phyloP scores from a whole-genome alignment of 2,888 invertebrate species.

The Dicranocentrus wangi region DNA sequence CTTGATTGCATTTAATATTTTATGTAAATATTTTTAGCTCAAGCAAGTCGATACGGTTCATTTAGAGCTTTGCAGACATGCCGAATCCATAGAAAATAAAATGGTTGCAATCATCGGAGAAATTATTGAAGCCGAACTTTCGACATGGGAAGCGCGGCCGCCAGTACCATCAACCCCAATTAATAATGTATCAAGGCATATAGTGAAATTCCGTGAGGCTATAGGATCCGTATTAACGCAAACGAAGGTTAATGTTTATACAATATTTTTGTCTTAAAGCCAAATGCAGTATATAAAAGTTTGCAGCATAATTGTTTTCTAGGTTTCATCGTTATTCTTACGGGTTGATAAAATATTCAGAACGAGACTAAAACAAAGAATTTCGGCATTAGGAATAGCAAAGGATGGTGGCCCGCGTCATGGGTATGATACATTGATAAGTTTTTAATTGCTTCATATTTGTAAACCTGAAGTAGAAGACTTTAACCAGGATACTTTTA shows the following conservation, averaged over 20 bases:
- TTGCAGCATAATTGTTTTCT: conserved; percentile 70
- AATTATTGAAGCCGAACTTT: conserved; percentile 86
- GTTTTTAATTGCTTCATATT: background rate
- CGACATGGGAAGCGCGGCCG: conserved; percentile 93
- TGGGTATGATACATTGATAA: conserved; percentile 77
- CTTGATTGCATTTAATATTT: conserved; percentile 1
- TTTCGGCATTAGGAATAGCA: conserved; percentile 88
- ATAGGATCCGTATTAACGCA: conserved; percentile 70
- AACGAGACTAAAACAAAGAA: conserved; percentile 87
- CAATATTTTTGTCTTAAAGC: no score
- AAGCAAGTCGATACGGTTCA: conserved; percentile 81
- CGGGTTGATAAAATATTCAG: conserved; percentile 90
- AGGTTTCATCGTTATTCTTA: conserved; percentile 83
- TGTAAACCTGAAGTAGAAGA: background rate
- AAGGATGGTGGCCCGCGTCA: conserved; percentile 98
- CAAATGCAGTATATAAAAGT: background rate
- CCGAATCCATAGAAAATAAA: conserved; percentile 93
- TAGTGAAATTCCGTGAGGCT: conserved; percentile 72
- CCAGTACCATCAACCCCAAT: conserved; percentile 95
- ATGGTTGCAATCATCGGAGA: conserved; percentile 91
- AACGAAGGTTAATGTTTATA: conserved; percentile 65
- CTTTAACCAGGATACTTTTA: background rate
- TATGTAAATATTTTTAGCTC: conserved; percentile 52
- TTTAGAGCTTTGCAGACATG: conserved; percentile 88
- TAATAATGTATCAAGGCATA: conserved; percentile 83